Base-by-base conservation (phyloP, 2,797 vertebrate genomes). In the Rhabdophis nuchalis region DNA sequence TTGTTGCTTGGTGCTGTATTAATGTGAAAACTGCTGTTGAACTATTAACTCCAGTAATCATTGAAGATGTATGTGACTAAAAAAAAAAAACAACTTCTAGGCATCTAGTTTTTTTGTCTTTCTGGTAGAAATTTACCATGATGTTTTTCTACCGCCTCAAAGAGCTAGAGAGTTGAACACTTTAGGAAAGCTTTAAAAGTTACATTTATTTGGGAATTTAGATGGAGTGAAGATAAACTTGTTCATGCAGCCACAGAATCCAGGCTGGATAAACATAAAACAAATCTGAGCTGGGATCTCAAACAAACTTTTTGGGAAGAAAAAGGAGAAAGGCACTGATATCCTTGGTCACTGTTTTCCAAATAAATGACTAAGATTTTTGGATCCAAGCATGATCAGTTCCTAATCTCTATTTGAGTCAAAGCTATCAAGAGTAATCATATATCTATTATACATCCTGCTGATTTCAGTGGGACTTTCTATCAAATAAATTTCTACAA, bases 21-120 rank as follows among this genome's bases (percentile, higher is more conserved):
- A 97, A 97, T 96, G 93, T 89, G 95, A 94, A 96, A 97, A 96
- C 97, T 97, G 94, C 96, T 94, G 96, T 95, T 97, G 97, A 97
- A 97, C 96, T 97, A 97, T 97, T 97, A 96, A 96, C 29, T 94
- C 93, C 25, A 32, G 87, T 95, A 50, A 91, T 85, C 91, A 52
- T 60, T 93, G 29, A 53, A 85, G 92, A 96, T 94, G 87, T 88
- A 94, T 95, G 95, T 89, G 6, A 13, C 32, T 61, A 14, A 11
- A 46, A 46, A 50, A 95, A 94, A 94, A 94, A 97, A 96, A 96
- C n/a, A 95, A 96, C 96, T 96, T 93, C 93, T 95, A 91, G 95
- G 87, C 92, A 91, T 92, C 56, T 89, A 36, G 0, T 64, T 29
- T 91, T 94, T 94, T 85, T 93, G 89, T 89, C 94, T 95, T 95